These are phyloP conservation scores for Solea solea DNA, from an alignment of 2,113 vertebrate genomes.

Conservation along the genomic window DNA sequence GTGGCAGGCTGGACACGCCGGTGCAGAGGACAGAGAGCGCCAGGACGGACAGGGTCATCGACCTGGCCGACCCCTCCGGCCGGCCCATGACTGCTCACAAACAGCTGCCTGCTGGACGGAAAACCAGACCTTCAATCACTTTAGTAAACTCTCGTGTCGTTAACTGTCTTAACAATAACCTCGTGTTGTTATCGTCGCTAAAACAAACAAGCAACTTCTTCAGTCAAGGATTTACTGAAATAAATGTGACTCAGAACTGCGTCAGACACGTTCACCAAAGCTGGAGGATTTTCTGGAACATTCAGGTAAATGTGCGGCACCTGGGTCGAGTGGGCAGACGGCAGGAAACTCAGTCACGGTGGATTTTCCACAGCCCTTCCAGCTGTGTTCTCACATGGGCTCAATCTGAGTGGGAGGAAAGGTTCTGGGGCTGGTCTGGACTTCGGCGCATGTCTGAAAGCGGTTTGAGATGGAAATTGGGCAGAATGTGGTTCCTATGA, in stretches of 20 bases:
- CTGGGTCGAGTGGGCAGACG: background rate
- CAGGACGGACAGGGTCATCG: constrained; percentile 50
- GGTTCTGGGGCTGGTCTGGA: no score
- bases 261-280: background rate
- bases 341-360: no score
- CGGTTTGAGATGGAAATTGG: background rate
- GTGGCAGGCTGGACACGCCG: constrained; percentile 60
- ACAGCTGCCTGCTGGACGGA: constrained; percentile 43
- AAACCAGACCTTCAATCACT: background rate
- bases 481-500: no score
- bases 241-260: no score
- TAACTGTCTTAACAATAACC: no score
- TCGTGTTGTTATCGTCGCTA: background rate
- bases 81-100: constrained; percentile 68
- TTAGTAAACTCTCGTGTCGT: no score
- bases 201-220: no score
- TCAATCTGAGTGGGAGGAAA: no score
- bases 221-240: no score
- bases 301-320: background rate
- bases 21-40: constrained; percentile 59
- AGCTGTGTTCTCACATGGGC: no score
- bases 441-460: no score
- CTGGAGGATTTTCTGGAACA: background rate
- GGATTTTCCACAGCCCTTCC: background rate
- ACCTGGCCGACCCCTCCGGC: constrained; percentile 55